Conservation (phyloP, 2,888 invertebrate species). For the Acanthopleura granulata region DNA sequence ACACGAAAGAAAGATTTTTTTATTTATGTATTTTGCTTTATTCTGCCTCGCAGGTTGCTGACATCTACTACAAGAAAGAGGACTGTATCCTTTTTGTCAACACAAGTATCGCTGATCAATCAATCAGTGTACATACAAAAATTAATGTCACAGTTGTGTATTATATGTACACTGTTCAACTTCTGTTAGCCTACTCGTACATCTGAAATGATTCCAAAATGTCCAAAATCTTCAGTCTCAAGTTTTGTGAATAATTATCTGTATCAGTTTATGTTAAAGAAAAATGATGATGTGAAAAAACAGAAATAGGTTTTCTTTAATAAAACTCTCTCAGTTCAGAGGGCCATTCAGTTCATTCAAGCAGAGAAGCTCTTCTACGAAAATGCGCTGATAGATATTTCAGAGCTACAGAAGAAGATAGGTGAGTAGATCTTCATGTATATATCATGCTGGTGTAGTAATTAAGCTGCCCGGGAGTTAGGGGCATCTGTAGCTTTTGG, state of each 20-base stretch:
- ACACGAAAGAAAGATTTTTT: too few species aligned
- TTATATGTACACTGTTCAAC: too few species aligned
- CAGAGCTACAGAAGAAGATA: constrained; percentile 55
- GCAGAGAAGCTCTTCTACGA: constrained; percentile 67
- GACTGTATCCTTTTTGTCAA: constrained; percentile 61
- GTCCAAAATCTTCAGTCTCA: too few species aligned
- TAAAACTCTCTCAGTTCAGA: constrained; percentile 51
- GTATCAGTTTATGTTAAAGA: too few species aligned
- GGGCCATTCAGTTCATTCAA: constrained; percentile 64
- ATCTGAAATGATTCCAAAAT: too few species aligned
- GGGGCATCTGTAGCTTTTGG: too few species aligned
- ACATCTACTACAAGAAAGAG: constrained; percentile 58
- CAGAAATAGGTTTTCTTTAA: constrained; percentile 26
- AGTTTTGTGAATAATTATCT: too few species aligned
- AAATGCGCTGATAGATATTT: constrained; percentile 58
- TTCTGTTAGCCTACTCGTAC: too few species aligned
- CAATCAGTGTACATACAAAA: too few species aligned
- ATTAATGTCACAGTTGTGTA: too few species aligned
- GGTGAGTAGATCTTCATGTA: constrained; percentile 38
- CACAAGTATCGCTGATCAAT: too few species aligned
- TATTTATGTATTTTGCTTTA: constrained; percentile 19
- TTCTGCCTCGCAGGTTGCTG: constrained; percentile 54
- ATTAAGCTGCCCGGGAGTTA: too few species aligned
- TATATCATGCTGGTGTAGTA: not conserved
- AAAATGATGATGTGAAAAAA: not conserved